Conservation (phyloP, 2,888 invertebrate species). For the Drosophila birchii region DNA sequence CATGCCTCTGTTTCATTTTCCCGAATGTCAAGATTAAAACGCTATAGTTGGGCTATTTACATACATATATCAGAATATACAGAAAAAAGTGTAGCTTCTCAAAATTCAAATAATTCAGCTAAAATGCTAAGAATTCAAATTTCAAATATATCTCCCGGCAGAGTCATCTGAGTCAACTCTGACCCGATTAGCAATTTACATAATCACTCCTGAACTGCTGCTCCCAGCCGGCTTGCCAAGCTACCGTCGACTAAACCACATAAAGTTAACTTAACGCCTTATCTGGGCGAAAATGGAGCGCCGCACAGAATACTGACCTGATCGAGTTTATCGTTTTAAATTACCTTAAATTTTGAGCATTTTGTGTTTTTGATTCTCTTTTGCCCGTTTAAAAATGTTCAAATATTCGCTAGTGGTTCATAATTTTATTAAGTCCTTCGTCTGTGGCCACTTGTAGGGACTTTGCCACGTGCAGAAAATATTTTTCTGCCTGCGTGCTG, state of each 20-base stretch:
- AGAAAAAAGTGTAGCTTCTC: no score
- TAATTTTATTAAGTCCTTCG: slow-evolving; percentile 61
- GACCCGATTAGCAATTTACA: no score
- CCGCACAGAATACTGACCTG: slow-evolving; percentile 12
- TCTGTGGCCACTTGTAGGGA: slow-evolving; percentile 45
- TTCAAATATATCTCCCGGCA: no score
- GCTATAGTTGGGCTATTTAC: no score
- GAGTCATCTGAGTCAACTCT: no score
- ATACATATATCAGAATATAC: no score
- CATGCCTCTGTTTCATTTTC: no score
- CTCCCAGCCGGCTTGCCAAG: slow-evolving; percentile 52
- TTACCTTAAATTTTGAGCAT: slow-evolving; percentile 66
- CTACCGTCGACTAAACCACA: slow-evolving; percentile 51
- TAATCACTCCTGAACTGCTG: slow-evolving; percentile 35
- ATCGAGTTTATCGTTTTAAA: slow-evolving; percentile 61
- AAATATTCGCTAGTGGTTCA: slow-evolving; percentile 56
- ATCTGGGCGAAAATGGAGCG: slow-evolving; percentile 37
- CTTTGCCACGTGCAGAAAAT: slow-evolving; percentile 65
- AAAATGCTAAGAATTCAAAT: no score
- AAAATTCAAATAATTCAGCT: no score
- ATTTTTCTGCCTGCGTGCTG: slow-evolving; percentile 30
- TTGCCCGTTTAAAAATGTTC: slow-evolving; percentile 39
- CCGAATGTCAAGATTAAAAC: no score
- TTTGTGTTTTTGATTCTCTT: slow-evolving; percentile 34
- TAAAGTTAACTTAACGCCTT: slow-evolving; percentile 68